Conservation (phyloP, 2,113 vertebrate genomes). For the Corythaeola cristata region DNA sequence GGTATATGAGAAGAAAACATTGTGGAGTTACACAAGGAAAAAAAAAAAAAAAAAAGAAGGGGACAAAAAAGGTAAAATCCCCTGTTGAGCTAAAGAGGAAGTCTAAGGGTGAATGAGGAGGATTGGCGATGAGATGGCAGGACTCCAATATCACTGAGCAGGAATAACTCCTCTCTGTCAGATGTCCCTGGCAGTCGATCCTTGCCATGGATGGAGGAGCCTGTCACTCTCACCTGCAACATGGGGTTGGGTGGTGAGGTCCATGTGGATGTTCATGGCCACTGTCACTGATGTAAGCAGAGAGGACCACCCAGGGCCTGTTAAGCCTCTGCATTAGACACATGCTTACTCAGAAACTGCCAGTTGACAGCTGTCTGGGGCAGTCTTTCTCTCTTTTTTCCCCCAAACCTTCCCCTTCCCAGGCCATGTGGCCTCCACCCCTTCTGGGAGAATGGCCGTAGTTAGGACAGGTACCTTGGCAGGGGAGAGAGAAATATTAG, state of each 20-base stretch:
- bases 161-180: neutral
- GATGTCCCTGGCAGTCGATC: fast-evolving
- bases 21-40: neutral
- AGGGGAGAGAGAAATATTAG: neutral
- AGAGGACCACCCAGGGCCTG: neutral
- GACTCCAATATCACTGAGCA: fast-evolving
- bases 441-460: neutral
- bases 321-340: neutral
- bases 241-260: neutral
- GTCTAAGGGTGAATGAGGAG: neutral
- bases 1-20: neutral
- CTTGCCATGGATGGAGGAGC: neutral
- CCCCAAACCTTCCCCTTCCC: neutral
- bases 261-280: neutral
- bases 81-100: neutral
- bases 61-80: neutral
- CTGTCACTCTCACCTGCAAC: fast-evolving
- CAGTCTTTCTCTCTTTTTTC: neutral
- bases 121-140: neutral
- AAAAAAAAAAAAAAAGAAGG: neutral
- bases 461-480: neutral
- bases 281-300: neutral
- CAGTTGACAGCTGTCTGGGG: neutral
- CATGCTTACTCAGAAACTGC: neutral
- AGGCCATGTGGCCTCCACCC: neutral